A percentile compares a stretch with the other conserved stretches of the same genome.
These are phyloP conservation scores for Menidia menidia DNA, from an alignment of 2,797 vertebrate genomes.

Conservation along the genomic window DNA sequence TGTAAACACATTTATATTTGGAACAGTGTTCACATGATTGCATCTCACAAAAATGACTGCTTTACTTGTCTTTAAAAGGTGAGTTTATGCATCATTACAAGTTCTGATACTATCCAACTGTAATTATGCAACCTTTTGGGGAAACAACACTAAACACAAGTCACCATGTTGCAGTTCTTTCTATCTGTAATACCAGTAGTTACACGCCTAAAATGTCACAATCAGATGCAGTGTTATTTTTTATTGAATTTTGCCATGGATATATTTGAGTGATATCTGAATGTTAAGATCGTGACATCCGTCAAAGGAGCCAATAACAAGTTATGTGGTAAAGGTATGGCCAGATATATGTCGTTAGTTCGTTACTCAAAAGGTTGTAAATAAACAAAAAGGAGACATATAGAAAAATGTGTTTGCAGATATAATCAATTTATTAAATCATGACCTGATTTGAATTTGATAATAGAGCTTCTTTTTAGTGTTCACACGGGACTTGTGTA, in stretches of 20 bases:
- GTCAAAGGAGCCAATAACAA: neutral
- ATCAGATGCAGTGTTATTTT: neutral
- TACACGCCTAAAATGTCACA: neutral
- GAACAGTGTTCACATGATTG: too few species aligned
- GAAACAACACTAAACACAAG: neutral
- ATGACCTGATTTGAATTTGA: conserved; percentile 12
- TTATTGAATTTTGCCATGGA: too few species aligned
- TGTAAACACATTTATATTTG: too few species aligned
- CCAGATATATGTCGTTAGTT: neutral
- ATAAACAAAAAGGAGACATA: neutral
- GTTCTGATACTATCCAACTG: too few species aligned
- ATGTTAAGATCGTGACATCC: neutral
- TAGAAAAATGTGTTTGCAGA: neutral
- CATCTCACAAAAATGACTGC: too few species aligned
- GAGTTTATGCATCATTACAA: too few species aligned
- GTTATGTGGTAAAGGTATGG: neutral
- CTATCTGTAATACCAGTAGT: neutral
- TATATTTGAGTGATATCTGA: too few species aligned
- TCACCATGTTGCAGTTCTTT: neutral
- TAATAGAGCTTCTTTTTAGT: conserved; percentile 56
- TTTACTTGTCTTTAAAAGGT: too few species aligned
- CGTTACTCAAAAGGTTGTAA: neutral
- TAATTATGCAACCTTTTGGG: neutral
- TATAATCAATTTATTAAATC: conserved; percentile 22
- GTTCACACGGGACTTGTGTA: conserved; percentile 49